These are phyloP conservation scores for Lapara coniferarum DNA, from an alignment of 2,888 invertebrate species.

Conservation along the genomic window DNA sequence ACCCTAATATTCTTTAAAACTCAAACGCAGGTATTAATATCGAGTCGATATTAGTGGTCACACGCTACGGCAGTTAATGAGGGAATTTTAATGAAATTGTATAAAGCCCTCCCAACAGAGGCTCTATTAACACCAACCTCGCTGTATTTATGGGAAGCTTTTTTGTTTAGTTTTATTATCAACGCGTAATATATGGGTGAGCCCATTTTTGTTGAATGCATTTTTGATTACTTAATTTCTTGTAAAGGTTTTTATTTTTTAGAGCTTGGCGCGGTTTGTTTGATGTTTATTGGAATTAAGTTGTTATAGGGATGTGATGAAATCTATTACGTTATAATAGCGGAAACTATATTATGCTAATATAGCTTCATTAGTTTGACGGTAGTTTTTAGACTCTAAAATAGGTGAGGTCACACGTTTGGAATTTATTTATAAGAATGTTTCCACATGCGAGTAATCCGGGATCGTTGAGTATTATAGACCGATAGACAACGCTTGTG, in stretches of 20 bases:
- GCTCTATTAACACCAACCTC: slow-evolving; percentile 3
- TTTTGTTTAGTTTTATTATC: slow-evolving; percentile 21
- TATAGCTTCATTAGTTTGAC: too few relatives aligned
- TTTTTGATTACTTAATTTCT: slow-evolving; percentile 21
- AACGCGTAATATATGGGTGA: slow-evolving; percentile 18
- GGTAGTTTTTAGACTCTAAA: too few relatives aligned
- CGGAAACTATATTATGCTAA: too few relatives aligned
- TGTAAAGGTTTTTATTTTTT: slow-evolving; percentile 6
- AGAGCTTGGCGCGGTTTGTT: neutral
- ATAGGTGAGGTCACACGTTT: too few relatives aligned
- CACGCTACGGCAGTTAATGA: slow-evolving; percentile 22
- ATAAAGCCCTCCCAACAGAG: slow-evolving; percentile 19
- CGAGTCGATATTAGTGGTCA: slow-evolving; percentile 22
- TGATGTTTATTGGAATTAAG: neutral
- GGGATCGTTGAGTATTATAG: too few relatives aligned
- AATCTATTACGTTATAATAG: too few relatives aligned
- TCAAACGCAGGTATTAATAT: slow-evolving; percentile 16
- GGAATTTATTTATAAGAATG: too few relatives aligned
- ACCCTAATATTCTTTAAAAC: slow-evolving; percentile 3
- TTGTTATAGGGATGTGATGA: neutral
- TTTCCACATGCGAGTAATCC: too few relatives aligned
- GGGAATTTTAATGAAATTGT: slow-evolving; percentile 28
- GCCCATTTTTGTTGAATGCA: slow-evolving; percentile 10
- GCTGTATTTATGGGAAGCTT: slow-evolving; percentile 18
- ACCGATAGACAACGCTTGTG: too few relatives aligned